These are phyloP conservation scores for Drosophila prolongata DNA, from an alignment of 2,888 invertebrate species.

Conservation along the genomic window DNA sequence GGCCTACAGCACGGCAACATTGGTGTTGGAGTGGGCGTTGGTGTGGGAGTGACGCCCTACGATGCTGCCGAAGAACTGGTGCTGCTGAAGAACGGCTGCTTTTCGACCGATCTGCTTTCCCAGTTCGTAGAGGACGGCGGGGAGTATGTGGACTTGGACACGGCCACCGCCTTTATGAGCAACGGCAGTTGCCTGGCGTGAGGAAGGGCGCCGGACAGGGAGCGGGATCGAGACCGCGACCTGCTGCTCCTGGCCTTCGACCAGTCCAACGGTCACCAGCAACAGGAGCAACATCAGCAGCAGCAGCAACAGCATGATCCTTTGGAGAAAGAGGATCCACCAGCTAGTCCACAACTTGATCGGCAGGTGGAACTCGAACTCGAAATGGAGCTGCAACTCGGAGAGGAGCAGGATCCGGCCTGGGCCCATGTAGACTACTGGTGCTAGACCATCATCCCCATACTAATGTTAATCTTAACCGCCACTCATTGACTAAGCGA, in stretches of 20 bases:
- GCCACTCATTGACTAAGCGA: conserved; percentile 36
- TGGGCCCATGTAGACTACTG: conserved; percentile 73
- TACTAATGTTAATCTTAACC: conserved; percentile 22
- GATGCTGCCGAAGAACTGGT: conserved; percentile 81
- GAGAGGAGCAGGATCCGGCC: conserved; percentile 59
- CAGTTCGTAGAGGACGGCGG: conserved; percentile 81
- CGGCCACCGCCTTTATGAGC: conserved; percentile 83
- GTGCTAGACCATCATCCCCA: conserved; percentile 50
- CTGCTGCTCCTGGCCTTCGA: conserved; percentile 56
- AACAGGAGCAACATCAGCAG: conserved; percentile 19
- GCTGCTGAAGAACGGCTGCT: conserved; percentile 81
- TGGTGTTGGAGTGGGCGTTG: conserved; percentile 28
- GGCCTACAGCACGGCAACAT: conserved; percentile 42
- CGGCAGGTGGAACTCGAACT: conserved; percentile 44
- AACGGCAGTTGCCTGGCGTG: conserved; percentile 84
- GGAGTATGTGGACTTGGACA: conserved; percentile 84
- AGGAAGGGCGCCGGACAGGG: conserved; percentile 65
- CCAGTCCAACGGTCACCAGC: conserved; percentile 28
- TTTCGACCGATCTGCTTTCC: conserved; percentile 81
- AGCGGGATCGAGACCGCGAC: conserved; percentile 49
- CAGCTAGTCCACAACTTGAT: conserved; percentile 35
- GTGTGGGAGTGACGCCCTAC: conserved; percentile 73
- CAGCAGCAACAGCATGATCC: conserved; percentile 6
- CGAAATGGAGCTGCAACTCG: conserved; percentile 39
- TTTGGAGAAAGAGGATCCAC: conserved; percentile 14